A percentile compares a stretch with the other conserved stretches of the same genome.
These are phyloP conservation scores for Ommatoiulus sabulosus DNA, from an alignment of 2,888 invertebrate species.

Conservation along the genomic window DNA sequence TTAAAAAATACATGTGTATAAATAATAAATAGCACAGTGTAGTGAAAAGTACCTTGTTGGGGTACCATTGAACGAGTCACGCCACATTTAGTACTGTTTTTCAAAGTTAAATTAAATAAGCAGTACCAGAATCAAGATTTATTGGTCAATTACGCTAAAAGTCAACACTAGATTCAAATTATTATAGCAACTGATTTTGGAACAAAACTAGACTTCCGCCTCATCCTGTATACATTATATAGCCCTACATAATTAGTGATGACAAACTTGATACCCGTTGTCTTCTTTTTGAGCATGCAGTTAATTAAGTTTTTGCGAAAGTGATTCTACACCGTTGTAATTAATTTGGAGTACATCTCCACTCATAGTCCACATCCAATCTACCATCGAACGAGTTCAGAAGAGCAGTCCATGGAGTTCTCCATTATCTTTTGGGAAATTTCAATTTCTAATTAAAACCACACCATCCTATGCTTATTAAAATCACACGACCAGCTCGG, in stretches of 20 bases:
- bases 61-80: too few species aligned
- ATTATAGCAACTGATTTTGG: too few species aligned
- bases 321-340: not conserved
- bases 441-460: constrained; percentile 31
- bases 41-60: too few species aligned
- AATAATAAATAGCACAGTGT: too few species aligned
- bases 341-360: constrained; percentile 5
- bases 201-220: not conserved
- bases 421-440: constrained; percentile 31
- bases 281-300: not conserved
- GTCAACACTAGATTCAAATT: too few species aligned
- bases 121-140: too few species aligned
- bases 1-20: too few species aligned
- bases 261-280: constrained; percentile 5
- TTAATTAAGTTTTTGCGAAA: constrained; percentile 15
- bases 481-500: not conserved
- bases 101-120: too few species aligned
- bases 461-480: not conserved
- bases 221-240: not conserved
- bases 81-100: too few species aligned
- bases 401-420: not conserved
- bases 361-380: not conserved
- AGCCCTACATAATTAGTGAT: not conserved
- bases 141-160: too few species aligned
- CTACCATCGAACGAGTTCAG: not conserved